These are phyloP conservation scores for Octodonta nipae DNA, from an alignment of 2,888 invertebrate genomes.

Conservation along the genomic window DNA sequence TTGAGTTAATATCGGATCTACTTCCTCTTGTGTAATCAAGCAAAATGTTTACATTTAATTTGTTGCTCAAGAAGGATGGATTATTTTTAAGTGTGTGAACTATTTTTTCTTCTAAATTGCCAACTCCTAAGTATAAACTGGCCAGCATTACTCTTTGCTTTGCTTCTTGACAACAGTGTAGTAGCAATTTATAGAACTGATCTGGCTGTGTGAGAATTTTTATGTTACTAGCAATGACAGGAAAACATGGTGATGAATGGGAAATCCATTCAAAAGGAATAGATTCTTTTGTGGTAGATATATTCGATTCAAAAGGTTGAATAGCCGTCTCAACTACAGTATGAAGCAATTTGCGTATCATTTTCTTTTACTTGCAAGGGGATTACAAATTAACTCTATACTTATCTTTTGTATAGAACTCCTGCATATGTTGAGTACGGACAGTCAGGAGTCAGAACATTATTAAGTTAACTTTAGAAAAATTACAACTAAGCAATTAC, in stretches of 20 bases:
- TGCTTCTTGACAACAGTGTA: slow-evolving; percentile 53
- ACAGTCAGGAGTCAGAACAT: no score
- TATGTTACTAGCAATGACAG: slow-evolving; percentile 52
- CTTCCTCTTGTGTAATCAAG: slow-evolving; percentile 84
- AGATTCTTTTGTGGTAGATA: no score
- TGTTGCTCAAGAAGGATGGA: slow-evolving; percentile 39
- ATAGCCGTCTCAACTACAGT: no score
- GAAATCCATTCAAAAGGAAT: slow-evolving; percentile 42
- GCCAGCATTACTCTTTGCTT: slow-evolving; percentile 64
- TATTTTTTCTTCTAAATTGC: slow-evolving; percentile 64
- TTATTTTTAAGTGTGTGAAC: slow-evolving; percentile 54
- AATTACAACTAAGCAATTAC: no score
- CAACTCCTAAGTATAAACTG: slow-evolving; percentile 88
- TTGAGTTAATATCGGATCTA: slow-evolving; percentile 61
- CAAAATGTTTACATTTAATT: slow-evolving; percentile 60
- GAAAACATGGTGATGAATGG: slow-evolving; percentile 52
- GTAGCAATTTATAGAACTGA: slow-evolving; percentile 61
- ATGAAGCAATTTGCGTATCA: no score
- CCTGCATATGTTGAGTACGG: no score
- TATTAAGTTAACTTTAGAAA: no score
- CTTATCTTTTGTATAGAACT: no score
- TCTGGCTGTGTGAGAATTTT: slow-evolving; percentile 62
- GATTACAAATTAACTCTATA: no score
- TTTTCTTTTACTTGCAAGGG: no score
- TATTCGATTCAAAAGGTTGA: no score